Conservation (phyloP, 2,797 vertebrate genomes). For the Chromobotia macracanthus region DNA sequence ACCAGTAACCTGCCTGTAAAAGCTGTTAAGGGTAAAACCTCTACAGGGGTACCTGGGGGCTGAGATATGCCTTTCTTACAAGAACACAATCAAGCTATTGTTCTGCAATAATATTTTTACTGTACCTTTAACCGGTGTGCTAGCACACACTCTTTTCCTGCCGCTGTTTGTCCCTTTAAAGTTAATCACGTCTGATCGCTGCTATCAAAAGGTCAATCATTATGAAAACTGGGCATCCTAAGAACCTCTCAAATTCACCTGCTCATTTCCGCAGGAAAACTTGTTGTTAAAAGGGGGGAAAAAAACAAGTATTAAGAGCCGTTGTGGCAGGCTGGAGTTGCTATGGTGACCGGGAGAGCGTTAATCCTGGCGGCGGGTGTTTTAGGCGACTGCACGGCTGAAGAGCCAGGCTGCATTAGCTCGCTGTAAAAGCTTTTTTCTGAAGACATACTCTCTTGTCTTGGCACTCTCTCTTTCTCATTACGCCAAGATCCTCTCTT, state of each 20-base stretch:
- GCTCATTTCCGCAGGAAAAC: constrained; percentile 52
- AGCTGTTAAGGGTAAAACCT: neutral
- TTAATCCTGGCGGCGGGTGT: constrained; percentile 72
- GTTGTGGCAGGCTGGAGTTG: constrained; percentile 67
- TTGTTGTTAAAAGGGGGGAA: constrained; percentile 17
- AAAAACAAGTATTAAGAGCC: constrained; percentile 47
- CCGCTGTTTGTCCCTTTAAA: constrained; percentile 31
- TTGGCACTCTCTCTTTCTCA: constrained; percentile 74
- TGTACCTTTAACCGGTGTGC: neutral
- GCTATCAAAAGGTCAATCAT: constrained; percentile 51
- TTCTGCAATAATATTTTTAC: neutral
- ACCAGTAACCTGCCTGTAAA: neutral
- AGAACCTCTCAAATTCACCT: constrained; percentile 56
- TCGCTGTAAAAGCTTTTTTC: constrained; percentile 52
- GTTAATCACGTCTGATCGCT: constrained; percentile 40
- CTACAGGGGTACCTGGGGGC: too few relatives aligned
- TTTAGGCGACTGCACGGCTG: constrained; percentile 51
- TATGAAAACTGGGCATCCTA: constrained; percentile 49
- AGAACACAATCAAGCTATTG: neutral
- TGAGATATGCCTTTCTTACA: too few relatives aligned
- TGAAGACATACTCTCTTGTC: constrained; percentile 41
- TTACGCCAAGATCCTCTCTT: constrained; percentile 77
- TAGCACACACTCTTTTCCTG: neutral
- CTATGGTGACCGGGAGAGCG: constrained; percentile 76
- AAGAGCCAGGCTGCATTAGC: constrained; percentile 47